A percentile compares a stretch with the other conserved stretches of the same genome.
These are phyloP conservation scores for Rousettus madagascariensis DNA, from an alignment of 2,797 vertebrate species.

Conservation along the genomic window DNA sequence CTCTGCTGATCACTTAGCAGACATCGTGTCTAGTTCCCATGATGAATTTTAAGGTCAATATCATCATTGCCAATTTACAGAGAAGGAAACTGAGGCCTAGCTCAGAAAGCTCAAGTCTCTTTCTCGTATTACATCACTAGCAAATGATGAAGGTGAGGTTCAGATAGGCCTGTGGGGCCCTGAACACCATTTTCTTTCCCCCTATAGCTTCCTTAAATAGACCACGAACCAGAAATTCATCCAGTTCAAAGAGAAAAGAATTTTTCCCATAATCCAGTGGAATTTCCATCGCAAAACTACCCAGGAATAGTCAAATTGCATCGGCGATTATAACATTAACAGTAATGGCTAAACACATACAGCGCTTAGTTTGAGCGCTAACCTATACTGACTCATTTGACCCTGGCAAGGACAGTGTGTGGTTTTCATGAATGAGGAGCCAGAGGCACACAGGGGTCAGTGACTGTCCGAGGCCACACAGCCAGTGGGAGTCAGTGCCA, in stretches of 20 bases:
- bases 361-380: no score
- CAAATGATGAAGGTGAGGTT: fast-evolving
- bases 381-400: no score
- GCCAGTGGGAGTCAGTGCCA: fast-evolving
- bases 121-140: background rate
- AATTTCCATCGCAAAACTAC: fast-evolving
- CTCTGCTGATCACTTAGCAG: background rate
- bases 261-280: background rate
- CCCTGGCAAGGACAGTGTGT: fast-evolving
- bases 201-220: background rate
- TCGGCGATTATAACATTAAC: fast-evolving
- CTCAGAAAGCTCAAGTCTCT: background rate
- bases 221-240: background rate
- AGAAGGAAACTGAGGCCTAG: background rate
- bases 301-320: background rate
- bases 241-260: background rate
- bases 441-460: background rate
- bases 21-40: background rate
- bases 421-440: background rate
- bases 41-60: background rate
- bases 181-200: background rate
- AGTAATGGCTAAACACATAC: fast-evolving
- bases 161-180: fast-evolving
- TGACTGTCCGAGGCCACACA: background rate
- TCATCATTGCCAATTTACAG: background rate